A percentile compares a stretch with the other conserved stretches of the same genome.
Conservation (phyloP, 2,113 vertebrate species). For the Crocuta crocuta region DNA sequence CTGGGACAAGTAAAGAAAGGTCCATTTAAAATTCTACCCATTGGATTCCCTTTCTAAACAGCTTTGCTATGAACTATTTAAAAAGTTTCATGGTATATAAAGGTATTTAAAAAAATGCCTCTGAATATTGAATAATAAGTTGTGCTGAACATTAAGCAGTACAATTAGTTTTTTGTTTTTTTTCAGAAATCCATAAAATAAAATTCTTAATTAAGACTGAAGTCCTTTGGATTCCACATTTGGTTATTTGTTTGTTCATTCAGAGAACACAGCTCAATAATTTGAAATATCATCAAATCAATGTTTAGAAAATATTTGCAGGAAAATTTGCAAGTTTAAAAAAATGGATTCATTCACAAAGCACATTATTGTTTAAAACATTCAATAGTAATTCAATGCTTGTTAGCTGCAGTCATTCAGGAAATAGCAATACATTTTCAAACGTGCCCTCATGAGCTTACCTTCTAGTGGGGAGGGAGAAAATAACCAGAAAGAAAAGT, state of each 20-base stretch:
- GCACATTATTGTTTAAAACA: slow-evolving; percentile 44
- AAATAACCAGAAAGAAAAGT: neutral
- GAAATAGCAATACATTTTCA: neutral
- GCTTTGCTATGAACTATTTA: neutral
- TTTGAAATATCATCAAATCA: slow-evolving; percentile 33
- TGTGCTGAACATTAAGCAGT: neutral
- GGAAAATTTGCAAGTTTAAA: neutral
- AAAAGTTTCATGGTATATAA: neutral
- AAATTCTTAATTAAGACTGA: neutral
- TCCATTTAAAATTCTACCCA: neutral
- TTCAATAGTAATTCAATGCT: neutral
- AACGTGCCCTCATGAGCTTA: neutral
- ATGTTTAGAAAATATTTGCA: neutral
- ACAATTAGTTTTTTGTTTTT: neutral
- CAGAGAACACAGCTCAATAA: neutral
- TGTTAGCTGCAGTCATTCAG: slow-evolving; percentile 19
- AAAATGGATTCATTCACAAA: neutral
- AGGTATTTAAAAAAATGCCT: neutral
- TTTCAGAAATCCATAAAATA: slow-evolving; percentile 16
- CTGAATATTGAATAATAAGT: neutral
- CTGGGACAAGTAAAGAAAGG: neutral
- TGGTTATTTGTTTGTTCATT: neutral
- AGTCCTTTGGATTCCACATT: neutral
- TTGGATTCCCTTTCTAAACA: neutral
- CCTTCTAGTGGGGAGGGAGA: neutral